A percentile compares a stretch with the other conserved stretches of the same genome.
Evolutionary conservation across 2,888 invertebrate species (phyloP).

Genomic region (Tetranychus truncatus): DNA sequence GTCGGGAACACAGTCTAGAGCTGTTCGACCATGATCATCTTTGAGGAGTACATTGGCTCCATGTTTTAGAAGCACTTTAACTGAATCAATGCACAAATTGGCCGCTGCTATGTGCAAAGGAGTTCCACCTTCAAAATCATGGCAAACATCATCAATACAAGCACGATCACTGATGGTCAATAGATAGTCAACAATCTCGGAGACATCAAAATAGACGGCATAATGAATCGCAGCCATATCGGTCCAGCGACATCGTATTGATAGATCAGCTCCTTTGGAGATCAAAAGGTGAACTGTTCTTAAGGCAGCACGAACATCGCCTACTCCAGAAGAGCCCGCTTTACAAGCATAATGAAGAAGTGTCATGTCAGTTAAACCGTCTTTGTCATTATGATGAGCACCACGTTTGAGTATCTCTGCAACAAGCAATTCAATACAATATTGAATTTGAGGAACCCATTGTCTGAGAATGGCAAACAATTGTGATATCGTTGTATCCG

Average conservation of each 20-base stretch:
- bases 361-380: constrained; percentile 39
- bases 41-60: constrained; percentile 32
- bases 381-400: constrained; percentile 37
- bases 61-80: constrained; percentile 33
- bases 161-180: constrained; percentile 22
- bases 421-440: constrained; percentile 34
- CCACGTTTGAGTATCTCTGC: constrained; percentile 36
- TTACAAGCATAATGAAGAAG: constrained; percentile 38
- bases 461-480: constrained; percentile 38
- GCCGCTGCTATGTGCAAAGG: constrained; percentile 37
- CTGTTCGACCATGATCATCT: constrained; percentile 28
- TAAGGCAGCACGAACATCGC: constrained; percentile 29
- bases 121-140: constrained; percentile 37
- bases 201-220: constrained; percentile 38
- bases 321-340: constrained; percentile 36
- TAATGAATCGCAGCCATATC: constrained; percentile 39
- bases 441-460: constrained; percentile 39
- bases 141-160: constrained; percentile 34
- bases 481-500: constrained; percentile 34
- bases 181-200: constrained; percentile 27
- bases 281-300: constrained; percentile 30
- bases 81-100: constrained; percentile 35
- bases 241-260: constrained; percentile 37
- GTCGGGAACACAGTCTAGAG: constrained; percentile 26
- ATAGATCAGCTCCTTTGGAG: constrained; percentile 34